Base-by-base conservation (phyloP, 2,113 vertebrate genomes). In the Xerus inauris region DNA sequence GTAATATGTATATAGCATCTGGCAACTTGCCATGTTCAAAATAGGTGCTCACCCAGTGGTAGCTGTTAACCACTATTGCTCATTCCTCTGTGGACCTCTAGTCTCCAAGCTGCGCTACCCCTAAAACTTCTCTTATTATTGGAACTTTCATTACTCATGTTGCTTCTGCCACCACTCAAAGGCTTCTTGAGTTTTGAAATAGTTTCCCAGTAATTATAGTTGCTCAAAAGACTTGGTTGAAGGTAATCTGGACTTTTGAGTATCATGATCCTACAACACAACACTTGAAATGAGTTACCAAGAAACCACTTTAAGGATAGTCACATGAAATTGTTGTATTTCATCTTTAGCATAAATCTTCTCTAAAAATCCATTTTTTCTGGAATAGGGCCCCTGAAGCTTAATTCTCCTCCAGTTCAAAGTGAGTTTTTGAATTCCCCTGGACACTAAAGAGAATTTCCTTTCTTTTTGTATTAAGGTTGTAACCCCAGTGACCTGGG, bases 261-360 rank as follows among this genome's bases (percentile, higher is more conserved):
- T 45, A 38, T 54, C 79, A 13, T 28, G 32, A 83, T 73, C 8
- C 40, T 22, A 8, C 5, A 85, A 20, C 20, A 91, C 32, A 86
- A 45, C 62, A 45, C 26, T 85, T 81, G 47, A 91, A 75, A 93
- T 45, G 35, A 77, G 40, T 86, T 91, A 35, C 38, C 42, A 76
- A 92, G 19, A 94, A 67, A 26, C 71, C 72, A 69, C 19, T 57
- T 35, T 16, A 65, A 81, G n/a, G 8, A 40, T 35, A 73, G 13
- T 45, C 59, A 76, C 45, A 22, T 40, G 35, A 72, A 86, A 65
- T 87, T 87, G 32, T 26, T 89, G 38, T 42, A 71, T 81, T 91
- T 94, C 40, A 85, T 47, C 54, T 57, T 6, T 81, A 95, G 17
- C 22, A 32, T 35, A 35, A 77, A 72, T 94, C 54, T 65, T 94